Base-by-base conservation (phyloP, 2,888 invertebrate species). In the Trissoscelio sp. region DNA sequence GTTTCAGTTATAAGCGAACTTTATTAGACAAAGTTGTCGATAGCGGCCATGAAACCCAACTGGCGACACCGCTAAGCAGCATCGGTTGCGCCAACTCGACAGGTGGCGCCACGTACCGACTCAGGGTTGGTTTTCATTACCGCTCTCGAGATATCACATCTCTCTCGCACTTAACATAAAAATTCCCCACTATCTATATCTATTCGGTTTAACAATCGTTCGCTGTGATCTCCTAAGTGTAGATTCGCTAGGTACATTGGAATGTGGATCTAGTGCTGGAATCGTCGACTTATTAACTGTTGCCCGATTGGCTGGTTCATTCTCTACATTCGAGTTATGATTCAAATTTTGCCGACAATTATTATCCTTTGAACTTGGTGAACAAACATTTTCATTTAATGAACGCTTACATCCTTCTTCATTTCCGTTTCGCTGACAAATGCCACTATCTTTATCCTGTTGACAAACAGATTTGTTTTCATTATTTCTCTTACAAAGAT, bases 91-190 rank as follows among this genome's bases (percentile, higher is more conserved):
- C n/a, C n/a, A n/a, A n/a, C n/a, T n/a, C n/a, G n/a, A n/a, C n/a
- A n/a, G n/a, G n/a, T n/a, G n/a, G n/a, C n/a, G n/a, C n/a, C n/a
- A n/a, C n/a, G n/a, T n/a, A n/a, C n/a, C n/a, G n/a, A n/a, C 69
- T 64, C 9, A 79, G 42, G 4, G 57, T 24, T 31, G 31, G 9
- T 9, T 31, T 31, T 31, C 31, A 31, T 7, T 9, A 7, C 39
- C 39, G 11, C n/a, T 39, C 6, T 39, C n/a, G n/a, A n/a, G 39
- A 39, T 39, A 11, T 39, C n/a, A 39, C 39, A 39, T 39, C 39
- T 39, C 39, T 39, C n/a, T 39, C 39, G 11, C 39, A 2, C 39
- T 39, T 39, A 39, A 39, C 14, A 39, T 12, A 12, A 39, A 39
- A 39, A n/a, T n/a, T n/a, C n/a, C 39, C 1, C 14, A 4, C n/a